These are phyloP conservation scores for Pheosia gnoma DNA, from an alignment of 2,888 invertebrate genomes.

Conservation along the genomic window DNA sequence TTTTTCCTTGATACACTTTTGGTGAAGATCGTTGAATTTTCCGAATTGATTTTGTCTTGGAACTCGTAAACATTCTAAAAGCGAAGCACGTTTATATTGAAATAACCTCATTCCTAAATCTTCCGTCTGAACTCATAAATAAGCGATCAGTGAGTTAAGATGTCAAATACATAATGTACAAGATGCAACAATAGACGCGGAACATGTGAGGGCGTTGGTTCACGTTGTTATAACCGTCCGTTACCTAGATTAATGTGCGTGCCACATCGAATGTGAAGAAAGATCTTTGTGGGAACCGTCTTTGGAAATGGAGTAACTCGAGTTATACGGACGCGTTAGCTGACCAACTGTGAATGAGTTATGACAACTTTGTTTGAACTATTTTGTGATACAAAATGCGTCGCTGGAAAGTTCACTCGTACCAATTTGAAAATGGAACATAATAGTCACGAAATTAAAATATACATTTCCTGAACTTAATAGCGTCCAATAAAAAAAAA, in stretches of 20 bases:
- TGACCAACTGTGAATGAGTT: constrained; percentile 14
- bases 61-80: background rate
- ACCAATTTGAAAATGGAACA: background rate
- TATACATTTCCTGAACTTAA: no score
- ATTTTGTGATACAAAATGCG: background rate
- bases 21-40: background rate
- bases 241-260: constrained; percentile 78
- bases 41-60: background rate
- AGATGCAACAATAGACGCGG: constrained; percentile 56
- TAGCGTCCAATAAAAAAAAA: no score
- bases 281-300: constrained; percentile 79
- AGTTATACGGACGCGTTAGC: constrained; percentile 32
- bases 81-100: background rate
- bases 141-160: constrained; percentile 47
- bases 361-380: background rate
- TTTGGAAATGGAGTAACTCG: constrained; percentile 65
- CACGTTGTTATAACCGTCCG: constrained; percentile 57
- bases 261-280: constrained; percentile 76
- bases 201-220: constrained; percentile 58
- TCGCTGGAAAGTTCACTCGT: background rate
- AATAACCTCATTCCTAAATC: background rate
- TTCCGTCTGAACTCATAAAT: constrained; percentile 39
- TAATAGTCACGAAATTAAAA: background rate
- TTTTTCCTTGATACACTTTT: constrained; percentile 3
- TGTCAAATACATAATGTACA: constrained; percentile 50